These are phyloP conservation scores for Toxonevra muliebris DNA, from an alignment of 2,888 invertebrate genomes.

Conservation along the genomic window DNA sequence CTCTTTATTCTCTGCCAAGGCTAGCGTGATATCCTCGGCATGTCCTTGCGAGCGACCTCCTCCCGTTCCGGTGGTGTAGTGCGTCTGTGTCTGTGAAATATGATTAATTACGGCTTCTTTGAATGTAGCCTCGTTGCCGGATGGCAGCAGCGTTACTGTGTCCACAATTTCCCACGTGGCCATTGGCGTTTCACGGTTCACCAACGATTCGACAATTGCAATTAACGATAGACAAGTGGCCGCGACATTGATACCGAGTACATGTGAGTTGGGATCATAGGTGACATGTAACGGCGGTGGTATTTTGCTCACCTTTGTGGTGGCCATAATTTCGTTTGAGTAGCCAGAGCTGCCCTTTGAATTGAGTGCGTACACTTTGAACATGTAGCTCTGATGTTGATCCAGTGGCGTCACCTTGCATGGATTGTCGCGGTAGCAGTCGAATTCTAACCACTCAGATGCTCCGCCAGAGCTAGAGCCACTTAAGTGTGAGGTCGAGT, in stretches of 20 bases:
- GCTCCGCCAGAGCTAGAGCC: constrained; percentile 27
- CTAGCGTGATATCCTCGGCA: constrained; percentile 69
- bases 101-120: constrained; percentile 77
- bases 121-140: constrained; percentile 74
- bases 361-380: constrained; percentile 89
- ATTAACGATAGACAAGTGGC: constrained; percentile 81
- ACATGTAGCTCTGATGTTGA: constrained; percentile 85
- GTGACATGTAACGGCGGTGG: constrained; percentile 82
- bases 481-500: constrained; percentile 38
- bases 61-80: constrained; percentile 39
- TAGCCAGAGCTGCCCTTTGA: constrained; percentile 87
- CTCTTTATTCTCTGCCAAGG: constrained; percentile 68
- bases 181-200: constrained; percentile 68
- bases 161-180: constrained; percentile 79
- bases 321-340: constrained; percentile 82
- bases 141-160: constrained; percentile 75
- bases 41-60: constrained; percentile 66
- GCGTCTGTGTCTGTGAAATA: constrained; percentile 49
- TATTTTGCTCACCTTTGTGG: constrained; percentile 86
- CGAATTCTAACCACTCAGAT: constrained; percentile 80
- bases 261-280: constrained; percentile 81
- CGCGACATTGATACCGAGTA: constrained; percentile 79
- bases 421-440: constrained; percentile 86
- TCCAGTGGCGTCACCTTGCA: constrained; percentile 87
- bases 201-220: constrained; percentile 78